Evolutionary conservation across 2,797 vertebrate species (phyloP).

Genomic region (Catharus ustulatus): DNA sequence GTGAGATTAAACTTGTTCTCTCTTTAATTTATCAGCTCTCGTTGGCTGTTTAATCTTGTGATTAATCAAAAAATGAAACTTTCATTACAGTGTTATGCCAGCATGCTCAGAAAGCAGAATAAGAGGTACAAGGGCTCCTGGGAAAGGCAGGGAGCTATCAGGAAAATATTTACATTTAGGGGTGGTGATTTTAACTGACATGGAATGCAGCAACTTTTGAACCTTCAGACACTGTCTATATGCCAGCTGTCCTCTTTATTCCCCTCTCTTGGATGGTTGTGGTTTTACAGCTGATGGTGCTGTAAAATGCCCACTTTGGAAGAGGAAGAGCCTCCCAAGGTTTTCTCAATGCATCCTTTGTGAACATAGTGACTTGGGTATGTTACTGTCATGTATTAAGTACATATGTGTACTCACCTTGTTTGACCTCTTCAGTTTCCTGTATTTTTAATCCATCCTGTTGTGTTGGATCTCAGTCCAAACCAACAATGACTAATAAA

Average conservation of each 20-base stretch:
- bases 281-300: not conserved
- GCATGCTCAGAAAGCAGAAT: not conserved
- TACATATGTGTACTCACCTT: not conserved
- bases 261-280: not conserved
- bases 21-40: not conserved
- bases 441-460: not conserved
- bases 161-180: not conserved
- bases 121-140: not conserved
- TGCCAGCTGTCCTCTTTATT: not conserved
- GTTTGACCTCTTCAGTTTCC: not conserved
- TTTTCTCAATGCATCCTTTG: not conserved
- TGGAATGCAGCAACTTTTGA: not conserved
- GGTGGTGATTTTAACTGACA: not conserved
- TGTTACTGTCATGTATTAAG: not conserved
- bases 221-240: not conserved
- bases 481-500: not conserved
- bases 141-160: not conserved
- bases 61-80: not conserved
- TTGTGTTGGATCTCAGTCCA: not conserved
- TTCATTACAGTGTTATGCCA: not conserved
- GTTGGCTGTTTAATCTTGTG: not conserved
- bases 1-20: not conserved
- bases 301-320: not conserved
- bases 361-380: not conserved
- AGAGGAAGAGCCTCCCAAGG: not conserved